Base-by-base conservation (phyloP, 2,113 vertebrate species). In the Asarcornis scutulata region DNA sequence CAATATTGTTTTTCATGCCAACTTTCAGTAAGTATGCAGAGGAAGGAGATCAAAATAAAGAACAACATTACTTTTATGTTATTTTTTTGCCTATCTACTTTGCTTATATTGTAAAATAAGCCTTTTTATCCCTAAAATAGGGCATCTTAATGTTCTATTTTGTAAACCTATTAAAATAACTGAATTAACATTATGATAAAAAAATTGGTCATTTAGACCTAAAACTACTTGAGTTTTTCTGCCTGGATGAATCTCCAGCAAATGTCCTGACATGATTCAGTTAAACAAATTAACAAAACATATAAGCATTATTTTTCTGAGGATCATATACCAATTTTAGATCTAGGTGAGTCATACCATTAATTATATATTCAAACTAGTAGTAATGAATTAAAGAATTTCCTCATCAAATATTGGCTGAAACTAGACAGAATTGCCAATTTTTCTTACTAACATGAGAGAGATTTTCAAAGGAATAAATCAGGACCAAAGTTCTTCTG, bases 131-230 rank as follows among this genome's bases (percentile, higher is more conserved):
- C 53, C 67, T 96, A 2, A 67, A 44, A 34, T 59, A 69, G 59
- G 21, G 13, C 73, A 66, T 93, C 63, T 89, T 95, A 97, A 91
- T 84, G 64, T 93, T 97, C 56, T 78, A 5, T 90, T 97, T 93
- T 88, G 55, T 94, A 71, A 96, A 72, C 62, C 93, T 97, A 72
- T 91, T 96, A 95, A 97, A 97, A 93, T 71, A 93, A 42, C 36
- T 92, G 66, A 95, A 80, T 85, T 23, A 97, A 46, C 56, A 50
- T 96, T 93, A 74, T 44, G 44, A 60, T 91, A 40, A 48, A 48
- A 7, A 95, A 83, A 60, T 88, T 21, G 81, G 46, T 86, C 50
- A 77, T 95, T 95, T 95, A 81, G 62, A 73, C 60, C 67, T 91
- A 87, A 96, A 97, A 26, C 53, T 26, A 73, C 8, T 81, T 93